Base-by-base conservation (phyloP, 2,113 vertebrate species). In the Leiothrix lutea region DNA sequence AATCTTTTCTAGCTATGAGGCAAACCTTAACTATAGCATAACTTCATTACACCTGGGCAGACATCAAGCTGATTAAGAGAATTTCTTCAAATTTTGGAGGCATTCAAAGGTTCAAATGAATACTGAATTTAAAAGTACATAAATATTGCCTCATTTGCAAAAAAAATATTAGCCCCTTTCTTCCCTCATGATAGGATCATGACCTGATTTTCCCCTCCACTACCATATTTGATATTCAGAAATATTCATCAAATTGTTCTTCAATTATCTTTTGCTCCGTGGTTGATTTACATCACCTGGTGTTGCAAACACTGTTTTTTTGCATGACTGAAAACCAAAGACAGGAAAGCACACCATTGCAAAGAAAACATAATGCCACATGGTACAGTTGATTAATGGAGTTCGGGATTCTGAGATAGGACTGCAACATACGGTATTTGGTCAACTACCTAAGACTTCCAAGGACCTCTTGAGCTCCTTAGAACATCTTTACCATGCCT, bases 171-270 rank as follows among this genome's bases (percentile, higher is more conserved):
- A 23, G 2, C 10, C 5, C 17, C 40, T 85, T 67, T 87, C 25
- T n/a, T 77, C 0, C 0, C 4, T 28, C 9, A 9, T 72, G 18
- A 60, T 29, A 31, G 20, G 12, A 44, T n/a, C 23, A 9, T 35
- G 25, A 57, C 29, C 35, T 78, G 45, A 78, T 89, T 80, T 82
- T 65, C 28, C 31, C 36, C 16, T 72, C 31, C 9, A 50, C 6
- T 56, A 53, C 13, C 4, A 0, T 50, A 56, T 56, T 72, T 92
- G 6, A 40, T 83, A 60, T 40, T 86, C 44, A 79, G 33, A 11
- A 92, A 42, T 58, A 74, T 47, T 81, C 2, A 74, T 47, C 29
- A 61, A 56, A 66, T 40, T 62, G 8, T 54, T 93, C 21, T 58
- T 51, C 9, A 85, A 20, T 48, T 70, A 21, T 18, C 3, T 87